These are phyloP conservation scores for Gouania willdenowi DNA, from an alignment of 2,797 vertebrate species.

Conservation along the genomic window DNA sequence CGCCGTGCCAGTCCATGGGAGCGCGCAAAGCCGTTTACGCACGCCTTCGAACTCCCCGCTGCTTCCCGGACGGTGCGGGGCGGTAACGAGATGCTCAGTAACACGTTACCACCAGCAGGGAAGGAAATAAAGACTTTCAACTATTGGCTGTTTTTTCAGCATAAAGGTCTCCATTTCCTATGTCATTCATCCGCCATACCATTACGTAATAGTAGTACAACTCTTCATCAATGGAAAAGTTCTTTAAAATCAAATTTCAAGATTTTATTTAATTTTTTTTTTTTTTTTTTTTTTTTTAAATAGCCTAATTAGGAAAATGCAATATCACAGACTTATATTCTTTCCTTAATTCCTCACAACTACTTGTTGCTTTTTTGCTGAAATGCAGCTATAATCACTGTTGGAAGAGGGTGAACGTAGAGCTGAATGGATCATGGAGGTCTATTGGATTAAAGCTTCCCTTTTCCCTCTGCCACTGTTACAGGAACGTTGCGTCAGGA, in stretches of 20 bases:
- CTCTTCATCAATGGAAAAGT: too few relatives aligned
- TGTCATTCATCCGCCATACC: too few relatives aligned
- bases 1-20: neutral
- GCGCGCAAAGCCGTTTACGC: constrained; percentile 12
- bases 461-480: constrained; percentile 58
- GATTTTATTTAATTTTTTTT: too few relatives aligned
- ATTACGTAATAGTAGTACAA: too few relatives aligned
- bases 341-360: too few relatives aligned
- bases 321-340: too few relatives aligned
- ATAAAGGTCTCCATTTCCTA: too few relatives aligned
- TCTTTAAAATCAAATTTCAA: too few relatives aligned
- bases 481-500: constrained; percentile 76
- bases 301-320: too few relatives aligned
- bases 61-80: constrained; percentile 39
- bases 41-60: constrained; percentile 28
- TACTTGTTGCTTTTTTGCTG: too few relatives aligned
- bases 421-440: constrained; percentile 58
- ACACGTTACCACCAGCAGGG: constrained; percentile 30
- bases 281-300: too few relatives aligned
- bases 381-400: too few relatives aligned
- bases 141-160: neutral
- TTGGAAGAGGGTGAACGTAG: constrained; percentile 29
- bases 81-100: constrained; percentile 37
- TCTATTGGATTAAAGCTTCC: constrained; percentile 66
- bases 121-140: neutral